phyloP scores from a whole-genome alignment of 2,113 vertebrate species.

The Zosterops hypoxanthus region DNA sequence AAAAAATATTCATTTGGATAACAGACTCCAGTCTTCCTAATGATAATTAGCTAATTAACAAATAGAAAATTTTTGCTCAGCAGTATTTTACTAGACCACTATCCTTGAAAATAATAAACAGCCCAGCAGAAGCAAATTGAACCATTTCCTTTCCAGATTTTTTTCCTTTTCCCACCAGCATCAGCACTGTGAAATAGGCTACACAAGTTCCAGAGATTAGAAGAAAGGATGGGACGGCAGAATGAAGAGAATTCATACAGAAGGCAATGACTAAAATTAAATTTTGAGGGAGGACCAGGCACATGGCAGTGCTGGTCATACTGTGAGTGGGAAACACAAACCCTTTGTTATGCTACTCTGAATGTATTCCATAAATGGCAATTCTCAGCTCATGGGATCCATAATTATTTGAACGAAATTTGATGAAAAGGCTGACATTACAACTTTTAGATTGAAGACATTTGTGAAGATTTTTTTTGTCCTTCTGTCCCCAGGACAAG shows the following conservation, averaged over 20 bases:
- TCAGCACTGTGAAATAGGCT: neutral
- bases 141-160: neutral
- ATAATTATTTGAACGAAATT: neutral
- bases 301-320: neutral
- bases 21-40: neutral
- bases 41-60: neutral
- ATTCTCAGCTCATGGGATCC: neutral
- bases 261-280: neutral
- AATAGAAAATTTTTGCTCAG: neutral
- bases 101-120: neutral
- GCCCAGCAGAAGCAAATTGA: neutral
- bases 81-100: neutral
- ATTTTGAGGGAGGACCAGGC: neutral
- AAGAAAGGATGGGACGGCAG: neutral
- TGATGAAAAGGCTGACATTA: neutral
- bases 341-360: neutral
- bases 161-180: neutral
- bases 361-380: neutral
- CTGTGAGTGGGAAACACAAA: neutral
- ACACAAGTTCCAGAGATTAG: neutral
- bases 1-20: neutral
- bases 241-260: neutral
- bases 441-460: neutral
- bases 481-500: neutral
- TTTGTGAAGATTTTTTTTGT: neutral